Evolutionary conservation across 2,797 vertebrate species (phyloP).

Genomic region (Anomalospiza imberbis): DNA sequence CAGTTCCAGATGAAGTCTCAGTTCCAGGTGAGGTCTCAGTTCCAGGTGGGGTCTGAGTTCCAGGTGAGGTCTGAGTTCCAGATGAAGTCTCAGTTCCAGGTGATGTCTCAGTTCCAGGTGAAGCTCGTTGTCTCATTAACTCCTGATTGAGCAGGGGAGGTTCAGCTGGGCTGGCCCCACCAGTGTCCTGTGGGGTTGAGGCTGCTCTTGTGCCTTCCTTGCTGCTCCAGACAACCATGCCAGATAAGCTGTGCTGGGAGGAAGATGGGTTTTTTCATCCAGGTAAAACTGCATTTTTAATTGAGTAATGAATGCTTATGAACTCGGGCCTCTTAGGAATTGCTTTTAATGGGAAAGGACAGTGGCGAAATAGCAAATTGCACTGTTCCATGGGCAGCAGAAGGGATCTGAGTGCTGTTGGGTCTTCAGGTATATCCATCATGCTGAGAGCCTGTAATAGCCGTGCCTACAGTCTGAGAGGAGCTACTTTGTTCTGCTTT

Average conservation of each 20-base stretch:
- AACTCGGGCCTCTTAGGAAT: neutral
- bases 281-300: neutral
- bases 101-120: too few species aligned
- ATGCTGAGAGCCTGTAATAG: neutral
- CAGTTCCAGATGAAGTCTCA: neutral
- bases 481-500: neutral
- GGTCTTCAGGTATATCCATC: neutral
- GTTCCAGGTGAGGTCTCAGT: neutral
- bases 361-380: neutral
- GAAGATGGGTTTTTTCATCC: fast-evolving
- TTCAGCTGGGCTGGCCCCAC: neutral
- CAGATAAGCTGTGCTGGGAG: neutral
- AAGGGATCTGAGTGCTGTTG: neutral
- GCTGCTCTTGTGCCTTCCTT: neutral
- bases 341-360: neutral
- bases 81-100: too few species aligned
- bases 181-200: neutral
- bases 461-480: neutral
- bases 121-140: fast-evolving
- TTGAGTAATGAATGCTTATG: neutral
- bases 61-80: too few species aligned
- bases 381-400: neutral
- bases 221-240: fast-evolving
- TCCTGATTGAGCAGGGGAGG: neutral
- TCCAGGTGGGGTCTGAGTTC: neutral